phyloP scores from a whole-genome alignment of 1,140 invertebrate species.

The Drosophila equinoxialis region DNA sequence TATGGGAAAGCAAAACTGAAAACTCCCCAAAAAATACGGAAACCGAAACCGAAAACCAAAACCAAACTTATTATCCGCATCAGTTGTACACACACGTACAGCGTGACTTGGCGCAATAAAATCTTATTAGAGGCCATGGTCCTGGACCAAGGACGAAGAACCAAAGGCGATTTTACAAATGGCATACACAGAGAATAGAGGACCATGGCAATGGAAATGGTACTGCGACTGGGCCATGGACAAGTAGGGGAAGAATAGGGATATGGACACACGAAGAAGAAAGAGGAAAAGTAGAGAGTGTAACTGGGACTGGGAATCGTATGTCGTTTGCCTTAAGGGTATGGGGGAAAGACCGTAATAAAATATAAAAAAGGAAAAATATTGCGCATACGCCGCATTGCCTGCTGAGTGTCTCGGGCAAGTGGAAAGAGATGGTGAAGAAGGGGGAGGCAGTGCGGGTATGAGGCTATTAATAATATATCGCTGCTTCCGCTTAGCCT shows the following conservation, averaged over 20 bases:
- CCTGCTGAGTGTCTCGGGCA: slow-evolving; percentile 24
- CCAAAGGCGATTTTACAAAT: slow-evolving; percentile 25
- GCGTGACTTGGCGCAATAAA: slow-evolving; percentile 70
- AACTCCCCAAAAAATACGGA: neutral
- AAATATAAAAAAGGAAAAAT: slow-evolving; percentile 57
- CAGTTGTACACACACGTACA: slow-evolving; percentile 57
- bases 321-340: slow-evolving; percentile 45
- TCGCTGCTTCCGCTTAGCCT: slow-evolving; percentile 50
- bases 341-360: slow-evolving; percentile 51
- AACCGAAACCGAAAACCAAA: slow-evolving; percentile 33
- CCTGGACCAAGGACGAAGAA: slow-evolving; percentile 45
- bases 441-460: neutral
- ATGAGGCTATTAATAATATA: slow-evolving; percentile 71
- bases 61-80: slow-evolving; percentile 67
- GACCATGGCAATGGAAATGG: slow-evolving; percentile 2
- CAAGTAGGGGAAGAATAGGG: slow-evolving; percentile 14
- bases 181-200: slow-evolving; percentile 2
- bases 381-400: slow-evolving; percentile 74
- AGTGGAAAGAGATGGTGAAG: neutral
- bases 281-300: no score
- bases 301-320: slow-evolving; percentile 50
- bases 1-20: neutral
- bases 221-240: neutral
- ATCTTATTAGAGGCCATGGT: slow-evolving; percentile 70
- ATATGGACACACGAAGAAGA: slow-evolving; percentile 11